These are phyloP conservation scores for Mya arenaria DNA, from an alignment of 1,140 invertebrate genomes.

Conservation along the genomic window DNA sequence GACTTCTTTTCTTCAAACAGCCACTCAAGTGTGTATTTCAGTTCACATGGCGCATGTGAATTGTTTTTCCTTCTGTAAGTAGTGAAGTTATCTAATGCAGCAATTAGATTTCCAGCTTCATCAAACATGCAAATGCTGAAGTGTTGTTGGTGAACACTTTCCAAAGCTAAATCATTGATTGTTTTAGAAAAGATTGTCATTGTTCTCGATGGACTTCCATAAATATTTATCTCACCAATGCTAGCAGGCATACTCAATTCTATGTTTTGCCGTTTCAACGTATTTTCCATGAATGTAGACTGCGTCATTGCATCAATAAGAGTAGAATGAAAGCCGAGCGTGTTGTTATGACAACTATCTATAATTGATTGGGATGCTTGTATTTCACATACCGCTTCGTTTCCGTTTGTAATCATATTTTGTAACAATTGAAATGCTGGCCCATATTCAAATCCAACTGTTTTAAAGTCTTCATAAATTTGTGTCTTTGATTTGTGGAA, in stretches of 20 bases:
- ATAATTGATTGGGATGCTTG: neutral
- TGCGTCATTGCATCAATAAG: constrained; percentile 42
- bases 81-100: neutral
- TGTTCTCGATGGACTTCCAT: neutral
- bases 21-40: neutral
- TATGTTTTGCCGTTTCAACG: neutral
- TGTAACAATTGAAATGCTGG: neutral
- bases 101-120: neutral
- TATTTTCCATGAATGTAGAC: neutral
- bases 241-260: neutral
- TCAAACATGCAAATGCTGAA: constrained; percentile 15
- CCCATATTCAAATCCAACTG: constrained; percentile 38
- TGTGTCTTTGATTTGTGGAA: neutral
- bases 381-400: constrained; percentile 1
- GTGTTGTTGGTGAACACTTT: constrained; percentile 19
- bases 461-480: constrained; percentile 14
- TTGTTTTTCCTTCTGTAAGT: neutral
- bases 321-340: constrained; percentile 32
- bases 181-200: constrained; percentile 16
- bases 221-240: constrained; percentile 16
- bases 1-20: neutral
- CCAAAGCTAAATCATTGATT: constrained; percentile 7
- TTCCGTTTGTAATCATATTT: neutral
- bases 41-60: neutral
- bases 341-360: no score